A percentile compares a stretch with the other conserved stretches of the same genome.
These are phyloP conservation scores for Scortum barcoo DNA, from an alignment of 2,113 vertebrate species.

Conservation along the genomic window DNA sequence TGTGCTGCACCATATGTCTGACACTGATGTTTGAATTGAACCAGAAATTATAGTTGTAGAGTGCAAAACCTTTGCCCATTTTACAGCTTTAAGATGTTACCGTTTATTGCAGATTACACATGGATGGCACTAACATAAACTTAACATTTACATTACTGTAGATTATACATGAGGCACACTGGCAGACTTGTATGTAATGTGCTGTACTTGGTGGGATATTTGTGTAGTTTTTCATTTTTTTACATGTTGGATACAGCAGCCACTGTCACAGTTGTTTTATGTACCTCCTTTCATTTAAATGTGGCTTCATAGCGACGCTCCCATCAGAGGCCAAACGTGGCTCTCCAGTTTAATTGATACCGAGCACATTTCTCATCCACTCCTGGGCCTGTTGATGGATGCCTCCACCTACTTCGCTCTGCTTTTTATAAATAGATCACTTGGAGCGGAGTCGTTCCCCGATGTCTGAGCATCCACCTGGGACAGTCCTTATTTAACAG, in stretches of 20 bases:
- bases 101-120: too few relatives aligned
- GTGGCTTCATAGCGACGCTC: too few relatives aligned
- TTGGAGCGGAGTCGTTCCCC: slow-evolving; percentile 39
- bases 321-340: too few relatives aligned
- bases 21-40: too few relatives aligned
- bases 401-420: slow-evolving; percentile 29
- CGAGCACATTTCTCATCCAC: slow-evolving; percentile 1
- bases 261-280: background rate
- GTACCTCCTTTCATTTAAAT: too few relatives aligned
- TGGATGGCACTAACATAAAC: too few relatives aligned
- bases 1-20: too few relatives aligned
- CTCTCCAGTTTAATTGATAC: background rate
- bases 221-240: background rate
- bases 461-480: slow-evolving; percentile 23
- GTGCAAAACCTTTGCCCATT: background rate
- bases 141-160: too few relatives aligned
- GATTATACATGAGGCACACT: background rate
- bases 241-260: background rate
- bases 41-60: background rate
- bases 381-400: slow-evolving; percentile 18
- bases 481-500: slow-evolving; percentile 62
- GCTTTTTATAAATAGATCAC: slow-evolving; percentile 59
- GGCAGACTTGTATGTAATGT: background rate
- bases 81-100: too few relatives aligned
- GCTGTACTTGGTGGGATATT: background rate